Percentiles rank a stretch among this genome's conserved stretches.
These are phyloP conservation scores for Tupaia tana DNA, from an alignment of 2,113 vertebrate genomes.

Conservation along the genomic window DNA sequence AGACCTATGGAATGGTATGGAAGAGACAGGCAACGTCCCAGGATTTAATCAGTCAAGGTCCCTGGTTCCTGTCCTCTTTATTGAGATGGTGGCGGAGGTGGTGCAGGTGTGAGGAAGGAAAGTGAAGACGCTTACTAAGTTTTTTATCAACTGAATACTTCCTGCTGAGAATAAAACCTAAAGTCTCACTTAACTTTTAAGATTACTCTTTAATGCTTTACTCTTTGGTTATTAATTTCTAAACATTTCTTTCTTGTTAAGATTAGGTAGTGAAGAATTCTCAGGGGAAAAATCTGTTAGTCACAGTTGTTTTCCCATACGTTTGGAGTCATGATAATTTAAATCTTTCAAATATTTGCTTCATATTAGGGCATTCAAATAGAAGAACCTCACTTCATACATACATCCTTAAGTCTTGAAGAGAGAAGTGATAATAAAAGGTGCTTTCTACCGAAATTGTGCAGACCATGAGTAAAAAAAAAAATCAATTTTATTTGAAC, in stretches of 20 bases:
- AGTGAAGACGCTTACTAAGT: background rate
- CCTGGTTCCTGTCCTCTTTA: background rate
- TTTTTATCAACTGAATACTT: background rate
- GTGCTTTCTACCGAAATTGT: background rate
- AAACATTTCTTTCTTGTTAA: background rate
- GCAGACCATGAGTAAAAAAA: background rate
- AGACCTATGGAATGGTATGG: too few species aligned
- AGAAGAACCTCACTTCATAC: background rate
- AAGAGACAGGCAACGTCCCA: background rate
- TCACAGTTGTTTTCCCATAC: background rate
- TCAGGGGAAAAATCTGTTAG: background rate
- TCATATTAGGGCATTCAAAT: background rate
- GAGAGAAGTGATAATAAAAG: background rate
- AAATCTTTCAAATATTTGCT: background rate
- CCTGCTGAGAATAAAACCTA: background rate
- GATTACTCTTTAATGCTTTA: background rate
- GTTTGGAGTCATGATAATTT: background rate
- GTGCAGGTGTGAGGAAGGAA: fast-evolving
- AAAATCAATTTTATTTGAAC: conserved; percentile 43
- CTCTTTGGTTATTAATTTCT: background rate
- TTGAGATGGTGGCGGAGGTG: background rate
- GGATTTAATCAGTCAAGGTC: background rate
- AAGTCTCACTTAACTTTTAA: background rate
- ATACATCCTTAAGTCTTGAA: background rate
- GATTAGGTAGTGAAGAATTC: background rate